Evolutionary conservation across 2,113 vertebrate genomes (phyloP).

Genomic region (Marmota flaviventris): DNA sequence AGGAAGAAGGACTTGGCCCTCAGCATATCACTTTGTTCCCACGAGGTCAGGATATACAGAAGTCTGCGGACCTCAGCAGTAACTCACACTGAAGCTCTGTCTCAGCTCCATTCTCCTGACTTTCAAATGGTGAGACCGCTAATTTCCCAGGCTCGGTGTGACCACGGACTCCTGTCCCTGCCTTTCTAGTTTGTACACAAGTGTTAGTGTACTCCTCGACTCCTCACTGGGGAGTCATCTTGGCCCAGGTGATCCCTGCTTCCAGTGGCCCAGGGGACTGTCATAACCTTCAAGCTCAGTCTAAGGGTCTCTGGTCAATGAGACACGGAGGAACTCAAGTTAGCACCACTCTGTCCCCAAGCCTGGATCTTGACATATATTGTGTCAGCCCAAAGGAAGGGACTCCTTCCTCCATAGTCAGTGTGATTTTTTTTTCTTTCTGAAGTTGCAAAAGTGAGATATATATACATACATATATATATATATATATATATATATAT

Average conservation of each 20-base stretch:
- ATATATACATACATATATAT: too few species aligned
- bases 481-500: too few species aligned
- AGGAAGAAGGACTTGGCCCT: fast-evolving
- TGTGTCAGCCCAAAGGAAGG: fast-evolving
- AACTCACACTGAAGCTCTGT: too few species aligned
- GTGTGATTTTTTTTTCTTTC: not conserved
- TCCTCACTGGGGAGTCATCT: not conserved
- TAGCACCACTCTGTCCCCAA: not conserved
- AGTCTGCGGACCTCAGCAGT: fast-evolving
- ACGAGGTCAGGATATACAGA: fast-evolving
- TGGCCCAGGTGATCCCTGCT: not conserved
- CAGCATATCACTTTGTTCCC: fast-evolving
- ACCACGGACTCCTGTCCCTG: not conserved
- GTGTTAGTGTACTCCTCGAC: not conserved
- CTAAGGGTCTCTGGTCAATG: not conserved
- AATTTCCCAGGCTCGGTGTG: not conserved
- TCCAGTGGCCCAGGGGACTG: not conserved
- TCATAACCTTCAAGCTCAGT: not conserved
- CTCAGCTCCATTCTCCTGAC: not conserved
- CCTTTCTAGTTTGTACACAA: not conserved
- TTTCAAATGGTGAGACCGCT: too few species aligned
- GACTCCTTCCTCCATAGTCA: not conserved
- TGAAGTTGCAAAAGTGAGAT: not conserved
- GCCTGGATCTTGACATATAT: not conserved
- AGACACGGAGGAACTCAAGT: not conserved